Evolutionary conservation across 2,888 invertebrate species (phyloP).

Genomic region (Netelia melanura): DNA sequence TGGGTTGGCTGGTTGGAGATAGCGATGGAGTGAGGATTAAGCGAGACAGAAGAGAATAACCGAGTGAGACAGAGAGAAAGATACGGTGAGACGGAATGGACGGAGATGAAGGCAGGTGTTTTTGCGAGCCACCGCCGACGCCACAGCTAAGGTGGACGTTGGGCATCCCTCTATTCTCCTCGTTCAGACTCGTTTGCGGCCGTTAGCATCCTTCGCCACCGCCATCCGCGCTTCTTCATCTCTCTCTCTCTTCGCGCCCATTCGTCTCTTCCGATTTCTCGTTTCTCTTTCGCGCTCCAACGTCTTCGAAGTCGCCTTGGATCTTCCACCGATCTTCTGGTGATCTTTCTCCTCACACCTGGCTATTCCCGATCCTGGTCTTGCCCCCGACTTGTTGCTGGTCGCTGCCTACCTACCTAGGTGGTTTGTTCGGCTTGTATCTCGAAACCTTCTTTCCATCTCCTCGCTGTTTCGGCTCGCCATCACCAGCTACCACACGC

Average conservation of each 20-base stretch:
- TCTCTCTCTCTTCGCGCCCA: slow-evolving; percentile 5
- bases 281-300: slow-evolving; percentile 70
- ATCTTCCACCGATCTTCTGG: slow-evolving; percentile 77
- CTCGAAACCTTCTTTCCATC: slow-evolving; percentile 56
- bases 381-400: too few species aligned
- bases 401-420: slow-evolving; percentile 68
- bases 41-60: slow-evolving; percentile 20
- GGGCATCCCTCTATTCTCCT: slow-evolving; percentile 69
- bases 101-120: slow-evolving; percentile 78
- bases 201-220: slow-evolving; percentile 79
- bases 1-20: slow-evolving; percentile 25
- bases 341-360: slow-evolving; percentile 76
- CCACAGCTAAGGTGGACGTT: slow-evolving; percentile 73
- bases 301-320: slow-evolving; percentile 76
- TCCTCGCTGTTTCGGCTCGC: slow-evolving; percentile 27
- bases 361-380: slow-evolving; percentile 68
- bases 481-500: slow-evolving; percentile 37
- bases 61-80: slow-evolving; percentile 49
- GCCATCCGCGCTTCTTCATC: slow-evolving; percentile 64
- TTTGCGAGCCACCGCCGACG: slow-evolving; percentile 70
- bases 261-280: slow-evolving; percentile 64
- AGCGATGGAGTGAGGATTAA: slow-evolving; percentile 34
- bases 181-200: slow-evolving; percentile 76
- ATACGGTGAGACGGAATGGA: slow-evolving; percentile 59
- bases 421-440: slow-evolving; percentile 74